phyloP scores from a whole-genome alignment of 2,888 invertebrate species.

The Yponomeuta plumbellus region DNA sequence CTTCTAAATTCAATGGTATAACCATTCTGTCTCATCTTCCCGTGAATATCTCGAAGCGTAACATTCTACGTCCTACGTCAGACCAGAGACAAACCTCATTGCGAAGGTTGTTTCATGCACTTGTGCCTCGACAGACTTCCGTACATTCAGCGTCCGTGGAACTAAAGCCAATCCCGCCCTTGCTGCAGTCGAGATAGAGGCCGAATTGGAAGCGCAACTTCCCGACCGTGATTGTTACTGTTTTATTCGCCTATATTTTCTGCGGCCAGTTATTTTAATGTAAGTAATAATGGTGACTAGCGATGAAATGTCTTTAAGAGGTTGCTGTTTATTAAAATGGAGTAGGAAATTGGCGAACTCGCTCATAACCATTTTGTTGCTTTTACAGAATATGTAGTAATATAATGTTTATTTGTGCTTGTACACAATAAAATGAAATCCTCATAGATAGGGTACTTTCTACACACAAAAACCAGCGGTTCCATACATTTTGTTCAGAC shows the following conservation, averaged over 20 bases:
- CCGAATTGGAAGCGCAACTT: background rate
- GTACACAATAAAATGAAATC: no score
- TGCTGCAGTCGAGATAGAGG: background rate
- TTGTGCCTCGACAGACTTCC: slow-evolving; percentile 5
- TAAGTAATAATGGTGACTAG: background rate
- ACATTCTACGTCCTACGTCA: background rate
- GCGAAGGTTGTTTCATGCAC: slow-evolving; percentile 14
- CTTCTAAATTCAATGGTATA: no score
- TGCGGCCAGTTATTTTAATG: background rate
- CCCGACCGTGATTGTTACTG: background rate
- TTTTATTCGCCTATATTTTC: background rate
- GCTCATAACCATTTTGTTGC: background rate
- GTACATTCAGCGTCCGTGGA: background rate
- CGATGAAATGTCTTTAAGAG: background rate
- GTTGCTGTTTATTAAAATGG: background rate
- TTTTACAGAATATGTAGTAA: no score
- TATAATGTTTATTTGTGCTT: no score
- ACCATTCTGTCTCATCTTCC: no score
- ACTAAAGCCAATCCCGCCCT: background rate
- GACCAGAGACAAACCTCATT: slow-evolving; percentile 11
- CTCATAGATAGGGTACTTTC: no score
- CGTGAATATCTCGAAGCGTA: background rate
- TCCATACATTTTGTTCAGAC: no score
- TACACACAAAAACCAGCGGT: no score
- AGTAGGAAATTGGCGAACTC: background rate